These are phyloP conservation scores for Luperina testacea DNA, from an alignment of 2,888 invertebrate genomes.

Conservation along the genomic window DNA sequence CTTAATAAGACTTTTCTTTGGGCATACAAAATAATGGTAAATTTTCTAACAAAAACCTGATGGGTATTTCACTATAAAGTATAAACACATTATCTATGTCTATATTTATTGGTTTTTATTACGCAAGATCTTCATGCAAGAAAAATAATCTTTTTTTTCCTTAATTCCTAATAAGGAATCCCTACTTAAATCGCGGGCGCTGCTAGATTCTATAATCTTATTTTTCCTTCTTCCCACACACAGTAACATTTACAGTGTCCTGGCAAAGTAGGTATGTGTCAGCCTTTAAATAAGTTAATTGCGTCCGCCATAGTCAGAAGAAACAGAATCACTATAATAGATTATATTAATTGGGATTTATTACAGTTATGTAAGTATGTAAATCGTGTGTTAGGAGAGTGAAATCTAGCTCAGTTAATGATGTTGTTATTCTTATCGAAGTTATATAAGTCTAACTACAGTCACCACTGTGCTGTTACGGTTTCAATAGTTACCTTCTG, in stretches of 20 bases:
- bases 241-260: neutral
- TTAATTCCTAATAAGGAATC: neutral
- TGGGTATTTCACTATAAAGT: neutral
- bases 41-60: neutral
- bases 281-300: slow-evolving; percentile 43
- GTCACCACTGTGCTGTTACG: neutral
- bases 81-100: neutral
- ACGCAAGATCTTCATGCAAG: neutral
- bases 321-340: slow-evolving; percentile 10
- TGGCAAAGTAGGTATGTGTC: slow-evolving; percentile 6
- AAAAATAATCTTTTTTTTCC: neutral
- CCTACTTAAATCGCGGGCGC: neutral
- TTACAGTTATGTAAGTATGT: neutral
- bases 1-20: neutral
- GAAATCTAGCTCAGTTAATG: slow-evolving; percentile 15
- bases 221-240: slow-evolving; percentile 27
- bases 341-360: slow-evolving; percentile 21
- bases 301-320: slow-evolving; percentile 23
- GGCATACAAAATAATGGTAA: neutral
- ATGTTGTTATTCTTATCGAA: slow-evolving; percentile 39
- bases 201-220: slow-evolving; percentile 4
- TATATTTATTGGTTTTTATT: neutral
- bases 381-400: slow-evolving; percentile 1
- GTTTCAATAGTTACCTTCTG: slow-evolving; percentile 4
- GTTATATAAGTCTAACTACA: slow-evolving; percentile 30